Conservation (phyloP, 2,113 vertebrate genomes). For the Mesembrinibis cayennensis region DNA sequence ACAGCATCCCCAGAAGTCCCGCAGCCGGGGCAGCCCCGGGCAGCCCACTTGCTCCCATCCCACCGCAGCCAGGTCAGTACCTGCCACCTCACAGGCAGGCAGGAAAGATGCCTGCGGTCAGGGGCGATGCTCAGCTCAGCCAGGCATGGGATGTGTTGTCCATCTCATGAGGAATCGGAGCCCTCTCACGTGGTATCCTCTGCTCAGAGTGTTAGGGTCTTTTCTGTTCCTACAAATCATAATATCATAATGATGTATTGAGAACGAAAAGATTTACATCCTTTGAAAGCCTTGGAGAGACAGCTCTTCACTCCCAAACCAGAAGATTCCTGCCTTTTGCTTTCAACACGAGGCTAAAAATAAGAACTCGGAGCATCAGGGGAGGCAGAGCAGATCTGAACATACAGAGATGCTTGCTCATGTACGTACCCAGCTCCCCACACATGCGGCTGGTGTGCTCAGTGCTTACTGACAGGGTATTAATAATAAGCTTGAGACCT, state of each 20-base stretch:
- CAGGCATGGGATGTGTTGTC: background rate
- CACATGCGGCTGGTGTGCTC: accelerated
- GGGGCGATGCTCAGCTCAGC: accelerated
- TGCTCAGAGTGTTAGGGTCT: background rate
- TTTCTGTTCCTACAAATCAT: background rate
- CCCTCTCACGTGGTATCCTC: accelerated
- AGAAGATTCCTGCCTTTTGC: constrained; percentile 8
- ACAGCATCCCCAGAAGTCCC: background rate
- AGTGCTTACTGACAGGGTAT: accelerated
- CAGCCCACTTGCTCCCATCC: accelerated
- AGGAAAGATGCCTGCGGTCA: background rate
- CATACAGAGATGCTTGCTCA: accelerated
- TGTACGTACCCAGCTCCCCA: accelerated
- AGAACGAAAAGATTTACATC: background rate
- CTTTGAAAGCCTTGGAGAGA: background rate
- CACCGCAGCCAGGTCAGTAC: accelerated
- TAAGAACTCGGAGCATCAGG: background rate
- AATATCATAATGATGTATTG: background rate
- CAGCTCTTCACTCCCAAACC: background rate
- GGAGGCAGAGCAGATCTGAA: background rate
- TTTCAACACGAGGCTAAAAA: background rate
- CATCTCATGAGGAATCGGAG: accelerated
- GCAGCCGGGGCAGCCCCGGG: background rate
- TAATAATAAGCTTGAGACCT: background rate
- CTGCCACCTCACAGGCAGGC: accelerated